Evolutionary conservation across 2,888 invertebrate genomes (phyloP).

Genomic region (Melanargia galathea): DNA sequence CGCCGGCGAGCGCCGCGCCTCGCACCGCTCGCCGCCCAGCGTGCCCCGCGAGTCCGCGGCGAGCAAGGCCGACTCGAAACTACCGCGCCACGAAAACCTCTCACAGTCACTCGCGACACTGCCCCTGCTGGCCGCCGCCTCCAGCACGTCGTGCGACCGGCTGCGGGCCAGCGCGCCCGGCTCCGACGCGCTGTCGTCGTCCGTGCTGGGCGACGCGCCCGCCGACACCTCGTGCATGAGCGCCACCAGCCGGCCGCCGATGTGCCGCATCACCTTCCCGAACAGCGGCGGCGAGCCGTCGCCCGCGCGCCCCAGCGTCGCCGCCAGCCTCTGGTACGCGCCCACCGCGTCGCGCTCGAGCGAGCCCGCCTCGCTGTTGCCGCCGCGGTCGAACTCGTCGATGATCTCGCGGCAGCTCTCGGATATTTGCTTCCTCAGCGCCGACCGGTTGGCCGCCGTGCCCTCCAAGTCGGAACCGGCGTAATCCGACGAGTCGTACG

Average conservation of each 20-base stretch:
- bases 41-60: constrained; percentile 93
- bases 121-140: constrained; percentile 80
- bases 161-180: constrained; percentile 87
- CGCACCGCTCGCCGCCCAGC: constrained; percentile 87
- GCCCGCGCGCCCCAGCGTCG: constrained; percentile 89
- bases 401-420: constrained; percentile 94
- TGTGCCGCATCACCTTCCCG: constrained; percentile 96
- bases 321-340: constrained; percentile 93
- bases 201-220: constrained; percentile 88
- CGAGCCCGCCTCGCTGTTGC: constrained; percentile 82
- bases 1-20: constrained; percentile 91
- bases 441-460: constrained; percentile 84
- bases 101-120: constrained; percentile 94
- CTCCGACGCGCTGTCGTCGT: constrained; percentile 88
- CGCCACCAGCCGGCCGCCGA: constrained; percentile 92
- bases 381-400: constrained; percentile 91
- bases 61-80: constrained; percentile 94
- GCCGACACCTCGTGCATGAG: constrained; percentile 96
- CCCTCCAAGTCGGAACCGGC: constrained; percentile 94
- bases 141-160: constrained; percentile 90
- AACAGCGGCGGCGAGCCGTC: constrained; percentile 91
- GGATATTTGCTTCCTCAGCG: constrained; percentile 91
- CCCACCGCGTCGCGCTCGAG: constrained; percentile 90
- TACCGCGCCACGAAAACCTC: constrained; percentile 95
- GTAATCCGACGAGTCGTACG: constrained; percentile 95